Percentiles rank a stretch among this genome's conserved stretches.
phyloP scores from a whole-genome alignment of 2,113 vertebrate species.

The Pituophis catenifer region DNA sequence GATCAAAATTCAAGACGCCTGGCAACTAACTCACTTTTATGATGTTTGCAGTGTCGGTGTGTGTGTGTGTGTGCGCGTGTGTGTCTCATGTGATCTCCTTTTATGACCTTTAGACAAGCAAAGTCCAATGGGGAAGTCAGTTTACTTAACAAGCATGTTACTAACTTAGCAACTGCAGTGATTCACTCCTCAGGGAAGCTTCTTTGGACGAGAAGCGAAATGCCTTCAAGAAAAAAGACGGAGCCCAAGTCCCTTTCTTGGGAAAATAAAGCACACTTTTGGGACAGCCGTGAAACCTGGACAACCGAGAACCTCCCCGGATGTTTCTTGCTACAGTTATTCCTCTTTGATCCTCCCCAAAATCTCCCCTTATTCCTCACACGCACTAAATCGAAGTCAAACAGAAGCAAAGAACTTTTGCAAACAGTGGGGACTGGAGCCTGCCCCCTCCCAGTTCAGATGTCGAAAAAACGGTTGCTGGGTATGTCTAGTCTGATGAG shows the following conservation, averaged over 20 bases:
- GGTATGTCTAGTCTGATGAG: no score
- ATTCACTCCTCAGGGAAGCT: no score
- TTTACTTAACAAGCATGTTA: no score
- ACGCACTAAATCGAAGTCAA: not conserved
- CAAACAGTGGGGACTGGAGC: constrained; percentile 15
- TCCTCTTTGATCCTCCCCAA: not conserved
- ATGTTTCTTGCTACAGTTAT: not conserved
- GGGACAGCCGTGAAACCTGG: no score
- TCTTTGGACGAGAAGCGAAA: no score
- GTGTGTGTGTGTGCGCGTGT: no score
- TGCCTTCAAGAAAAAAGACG: no score
- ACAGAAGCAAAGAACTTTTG: not conserved
- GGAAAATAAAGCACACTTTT: not conserved
- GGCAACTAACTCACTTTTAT: not conserved
- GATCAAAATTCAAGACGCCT: not conserved
- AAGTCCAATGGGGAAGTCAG: no score
- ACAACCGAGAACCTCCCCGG: not conserved
- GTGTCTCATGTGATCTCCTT: not conserved
- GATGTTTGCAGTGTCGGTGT: no score
- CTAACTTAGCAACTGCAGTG: no score
- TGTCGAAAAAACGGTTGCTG: not conserved
- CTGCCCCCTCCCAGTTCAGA: not conserved
- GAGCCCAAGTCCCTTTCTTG: no score
- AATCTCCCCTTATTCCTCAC: not conserved
- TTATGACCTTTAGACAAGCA: not conserved